Conservation (phyloP, 2,888 invertebrate species). For the Temnothorax rugatulus region DNA sequence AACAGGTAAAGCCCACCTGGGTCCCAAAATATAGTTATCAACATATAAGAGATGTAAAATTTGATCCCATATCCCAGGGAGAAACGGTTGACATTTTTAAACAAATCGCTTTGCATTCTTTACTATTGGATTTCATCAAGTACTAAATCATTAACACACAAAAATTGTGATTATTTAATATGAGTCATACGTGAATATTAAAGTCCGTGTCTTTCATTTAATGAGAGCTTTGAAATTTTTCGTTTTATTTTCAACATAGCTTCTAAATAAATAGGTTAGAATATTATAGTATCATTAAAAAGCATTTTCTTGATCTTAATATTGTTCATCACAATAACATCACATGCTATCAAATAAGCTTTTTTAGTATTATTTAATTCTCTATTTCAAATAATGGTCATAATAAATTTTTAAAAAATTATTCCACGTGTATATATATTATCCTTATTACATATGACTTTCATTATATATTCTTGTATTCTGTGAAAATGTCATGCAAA, state of each 20-base stretch:
- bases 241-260: background rate
- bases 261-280: background rate
- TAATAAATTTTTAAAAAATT: background rate
- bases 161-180: background rate
- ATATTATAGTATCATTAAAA: background rate
- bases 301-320: background rate
- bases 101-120: background rate
- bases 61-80: conserved; percentile 11
- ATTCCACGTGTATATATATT: background rate
- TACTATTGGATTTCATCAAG: background rate
- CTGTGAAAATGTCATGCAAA: background rate
- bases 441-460: background rate
- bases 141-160: background rate
- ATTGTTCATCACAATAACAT: background rate
- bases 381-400: background rate
- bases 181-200: background rate
- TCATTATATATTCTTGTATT: background rate
- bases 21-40: conserved; percentile 42
- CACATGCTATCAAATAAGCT: background rate
- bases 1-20: conserved; percentile 61
- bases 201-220: background rate
- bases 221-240: background rate
- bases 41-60: background rate
- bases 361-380: background rate
- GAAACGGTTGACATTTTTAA: conserved; percentile 8